These are phyloP conservation scores for Troides oblongomaculatus DNA, from an alignment of 2,888 invertebrate genomes.

Conservation along the genomic window DNA sequence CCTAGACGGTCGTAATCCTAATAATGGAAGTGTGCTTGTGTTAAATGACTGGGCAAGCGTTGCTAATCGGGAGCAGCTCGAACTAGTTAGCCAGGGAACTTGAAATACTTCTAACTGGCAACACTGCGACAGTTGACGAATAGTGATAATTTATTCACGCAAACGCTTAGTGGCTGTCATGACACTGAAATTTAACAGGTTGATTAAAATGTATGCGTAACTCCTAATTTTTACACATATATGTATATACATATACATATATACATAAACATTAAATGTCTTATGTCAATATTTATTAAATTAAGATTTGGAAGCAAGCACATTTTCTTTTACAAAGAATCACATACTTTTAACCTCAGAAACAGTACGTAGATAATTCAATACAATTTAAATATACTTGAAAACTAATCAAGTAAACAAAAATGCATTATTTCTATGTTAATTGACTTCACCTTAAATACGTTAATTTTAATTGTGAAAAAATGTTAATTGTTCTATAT, in stretches of 20 bases:
- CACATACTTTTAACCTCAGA: no score
- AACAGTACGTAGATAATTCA: no score
- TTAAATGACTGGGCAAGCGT: slow-evolving; percentile 37
- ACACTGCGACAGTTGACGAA: slow-evolving; percentile 44
- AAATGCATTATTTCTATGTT: no score
- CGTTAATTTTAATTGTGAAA: no score
- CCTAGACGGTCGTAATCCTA: slow-evolving; percentile 17
- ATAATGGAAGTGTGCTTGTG: slow-evolving; percentile 23
- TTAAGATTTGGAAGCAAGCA: no score
- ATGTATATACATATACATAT: background rate
- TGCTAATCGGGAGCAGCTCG: slow-evolving; percentile 51
- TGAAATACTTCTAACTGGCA: slow-evolving; percentile 55
- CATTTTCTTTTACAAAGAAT: no score
- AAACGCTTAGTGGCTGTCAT: slow-evolving; percentile 34
- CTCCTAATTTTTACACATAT: background rate
- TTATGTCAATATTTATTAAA: no score
- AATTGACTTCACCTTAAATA: no score
- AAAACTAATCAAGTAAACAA: no score
- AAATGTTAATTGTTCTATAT: no score
- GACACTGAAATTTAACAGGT: slow-evolving; percentile 2
- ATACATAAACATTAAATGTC: no score
- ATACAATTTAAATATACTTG: no score
- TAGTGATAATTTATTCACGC: slow-evolving; percentile 42
- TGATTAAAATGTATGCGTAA: background rate
- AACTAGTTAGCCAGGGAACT: slow-evolving; percentile 45